Conservation (phyloP, 1,140 invertebrate species). For the Chironomus tepperi region DNA sequence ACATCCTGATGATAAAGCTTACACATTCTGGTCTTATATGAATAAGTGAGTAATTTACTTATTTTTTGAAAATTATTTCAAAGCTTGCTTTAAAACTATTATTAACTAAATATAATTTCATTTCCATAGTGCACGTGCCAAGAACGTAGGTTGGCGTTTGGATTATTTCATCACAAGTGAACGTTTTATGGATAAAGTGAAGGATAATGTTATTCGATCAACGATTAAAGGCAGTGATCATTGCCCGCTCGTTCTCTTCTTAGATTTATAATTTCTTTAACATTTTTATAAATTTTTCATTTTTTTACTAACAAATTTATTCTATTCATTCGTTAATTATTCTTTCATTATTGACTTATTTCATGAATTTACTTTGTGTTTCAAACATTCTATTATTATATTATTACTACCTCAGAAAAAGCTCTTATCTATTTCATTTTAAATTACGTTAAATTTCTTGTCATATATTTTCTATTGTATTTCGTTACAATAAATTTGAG, state of each 20-base stretch:
- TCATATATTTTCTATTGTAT: too few relatives aligned
- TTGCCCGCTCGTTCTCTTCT: conserved; percentile 70
- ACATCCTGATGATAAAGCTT: conserved; percentile 79
- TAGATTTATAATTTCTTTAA: conserved; percentile 32
- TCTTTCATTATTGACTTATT: neutral
- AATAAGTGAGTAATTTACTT: conserved; percentile 47
- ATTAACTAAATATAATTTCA: conserved; percentile 20
- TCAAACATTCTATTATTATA: too few relatives aligned
- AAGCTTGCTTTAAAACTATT: neutral
- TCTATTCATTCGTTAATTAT: neutral
- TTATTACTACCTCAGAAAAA: too few relatives aligned
- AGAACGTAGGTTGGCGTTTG: conserved; percentile 93
- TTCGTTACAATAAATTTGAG: too few relatives aligned
- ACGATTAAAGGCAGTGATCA: conserved; percentile 80
- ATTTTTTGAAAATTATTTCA: too few relatives aligned
- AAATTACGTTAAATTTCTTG: too few relatives aligned
- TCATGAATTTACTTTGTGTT: too few relatives aligned
- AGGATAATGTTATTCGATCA: conserved; percentile 68
- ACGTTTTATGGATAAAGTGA: conserved; percentile 61
- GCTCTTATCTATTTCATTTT: too few relatives aligned
- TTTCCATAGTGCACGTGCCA: conserved; percentile 48
- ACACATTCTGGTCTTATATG: conserved; percentile 95
- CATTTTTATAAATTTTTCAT: too few relatives aligned
- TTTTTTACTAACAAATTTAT: neutral
- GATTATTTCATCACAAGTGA: conserved; percentile 92